phyloP scores from a whole-genome alignment of 2,113 vertebrate species.

The Mesitornis unicolor region DNA sequence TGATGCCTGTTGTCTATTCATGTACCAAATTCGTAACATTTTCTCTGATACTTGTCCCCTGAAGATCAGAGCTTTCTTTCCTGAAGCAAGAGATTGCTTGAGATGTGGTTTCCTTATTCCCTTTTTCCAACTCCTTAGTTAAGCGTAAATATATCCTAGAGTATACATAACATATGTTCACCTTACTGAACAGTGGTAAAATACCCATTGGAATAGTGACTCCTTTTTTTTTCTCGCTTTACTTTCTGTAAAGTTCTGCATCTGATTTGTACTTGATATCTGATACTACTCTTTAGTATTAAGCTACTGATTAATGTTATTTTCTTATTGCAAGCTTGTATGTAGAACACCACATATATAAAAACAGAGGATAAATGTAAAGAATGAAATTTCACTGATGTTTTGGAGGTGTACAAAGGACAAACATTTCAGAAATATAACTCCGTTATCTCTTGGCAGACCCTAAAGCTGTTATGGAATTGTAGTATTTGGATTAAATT shows the following conservation, averaged over 20 bases:
- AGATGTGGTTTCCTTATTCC: not conserved
- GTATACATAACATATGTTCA: not conserved
- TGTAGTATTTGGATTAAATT: not conserved
- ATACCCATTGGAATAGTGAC: not conserved
- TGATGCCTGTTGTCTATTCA: not conserved
- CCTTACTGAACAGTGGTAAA: not conserved
- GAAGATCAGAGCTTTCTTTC: not conserved
- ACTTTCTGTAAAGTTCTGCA: not conserved
- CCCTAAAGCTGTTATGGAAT: not conserved
- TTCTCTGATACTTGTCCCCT: not conserved
- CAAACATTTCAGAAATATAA: not conserved
- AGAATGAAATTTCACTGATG: not conserved
- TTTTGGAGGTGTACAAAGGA: not conserved
- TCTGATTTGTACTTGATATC: not conserved
- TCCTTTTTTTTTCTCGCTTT: not conserved
- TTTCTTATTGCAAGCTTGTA: not conserved
- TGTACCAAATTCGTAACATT: not conserved
- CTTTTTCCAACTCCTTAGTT: not conserved
- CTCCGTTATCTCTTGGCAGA: fast-evolving
- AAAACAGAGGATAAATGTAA: not conserved
- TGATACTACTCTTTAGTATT: not conserved
- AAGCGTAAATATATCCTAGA: not conserved
- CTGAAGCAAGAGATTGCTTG: not conserved
- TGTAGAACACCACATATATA: not conserved
- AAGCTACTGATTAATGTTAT: not conserved